Conservation (phyloP, 2,797 vertebrate species). For the Fringilla coelebs region DNA sequence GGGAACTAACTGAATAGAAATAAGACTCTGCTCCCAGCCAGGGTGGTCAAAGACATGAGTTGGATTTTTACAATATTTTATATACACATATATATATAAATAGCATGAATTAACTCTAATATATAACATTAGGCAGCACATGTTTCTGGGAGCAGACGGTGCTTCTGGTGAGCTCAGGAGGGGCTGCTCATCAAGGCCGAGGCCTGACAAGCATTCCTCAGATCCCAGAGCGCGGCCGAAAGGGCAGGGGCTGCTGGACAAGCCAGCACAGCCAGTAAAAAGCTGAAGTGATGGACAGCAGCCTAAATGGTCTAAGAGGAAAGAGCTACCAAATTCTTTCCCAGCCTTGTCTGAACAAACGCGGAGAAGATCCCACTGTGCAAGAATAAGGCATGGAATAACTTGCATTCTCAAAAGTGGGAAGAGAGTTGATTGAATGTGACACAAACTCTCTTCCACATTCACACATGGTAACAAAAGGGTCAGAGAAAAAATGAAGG, state of each 20-base stretch:
- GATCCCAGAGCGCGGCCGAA: accelerated
- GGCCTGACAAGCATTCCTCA: not conserved
- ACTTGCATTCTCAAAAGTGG: not conserved
- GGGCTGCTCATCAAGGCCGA: accelerated
- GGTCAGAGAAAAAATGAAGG: not conserved
- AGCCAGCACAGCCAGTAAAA: too few relatives aligned
- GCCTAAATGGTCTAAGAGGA: not conserved
- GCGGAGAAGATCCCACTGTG: not conserved
- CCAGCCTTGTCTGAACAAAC: not conserved
- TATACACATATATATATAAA: too few relatives aligned
- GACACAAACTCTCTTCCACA: too few relatives aligned
- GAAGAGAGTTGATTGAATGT: not conserved
- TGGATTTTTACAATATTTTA: too few relatives aligned
- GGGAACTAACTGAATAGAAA: too few relatives aligned
- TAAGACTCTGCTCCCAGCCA: too few relatives aligned
- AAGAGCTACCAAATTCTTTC: not conserved
- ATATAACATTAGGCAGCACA: accelerated
- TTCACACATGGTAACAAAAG: too few relatives aligned
- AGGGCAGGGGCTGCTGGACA: too few relatives aligned
- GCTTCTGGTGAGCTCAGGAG: not conserved
- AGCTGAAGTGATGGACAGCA: not conserved
- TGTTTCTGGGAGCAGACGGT: not conserved
- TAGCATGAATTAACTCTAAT: too few relatives aligned
- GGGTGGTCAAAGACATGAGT: too few relatives aligned
- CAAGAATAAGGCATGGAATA: not conserved